Evolutionary conservation across 2,113 vertebrate genomes (phyloP), one percentile per base, ranked within the genome.

Genomic region (Malaclemys terrapin): DNA sequence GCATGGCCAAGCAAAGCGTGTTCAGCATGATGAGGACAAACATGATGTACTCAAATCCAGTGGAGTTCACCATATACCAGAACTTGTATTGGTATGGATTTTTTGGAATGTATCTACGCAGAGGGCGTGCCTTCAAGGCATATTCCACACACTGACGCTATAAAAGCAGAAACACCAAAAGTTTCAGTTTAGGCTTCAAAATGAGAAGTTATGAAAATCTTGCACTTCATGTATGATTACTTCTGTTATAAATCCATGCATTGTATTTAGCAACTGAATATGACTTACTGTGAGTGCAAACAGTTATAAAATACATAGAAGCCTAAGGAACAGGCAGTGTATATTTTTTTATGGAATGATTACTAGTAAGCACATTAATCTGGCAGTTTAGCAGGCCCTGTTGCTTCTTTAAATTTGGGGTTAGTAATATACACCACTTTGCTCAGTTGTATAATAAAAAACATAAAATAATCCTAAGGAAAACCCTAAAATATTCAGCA

Each of bases 1-100:
- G 99, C 94, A 99, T 99, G 91, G 99, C 99, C 98, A 99, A 98
- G 98, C 99, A 99, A 97, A 99, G 99, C 1, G 99, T 99, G 98
- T 99, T 99, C 98, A 99, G 99, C 99, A 99, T 99, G 98, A 99
- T 99, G 98, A 99, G 99, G 95, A 99, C 99, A 97, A 99, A 99
- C 99, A 99, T 99, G 99, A 99, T 99, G 98, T 99, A 99, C 98
- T 99, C 99, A 97, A 99, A 99, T 87, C 99, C 99, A 8, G 99
- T 99, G 95, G 99, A 99, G 98, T 99, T 99, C 97, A 99, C 99
- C 99, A 99, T 99, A 93, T 99, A 99, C 99, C 99, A 99, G 98
- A 99, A 99, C 98, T 99, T 99, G 98, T 99, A 99, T 98, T 99
- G 99, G 98, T 99, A 99, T 8, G 99, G 99, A 95, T 99, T 99